Conservation (phyloP, 2,888 invertebrate species). For the Drosophila ochracea region DNA sequence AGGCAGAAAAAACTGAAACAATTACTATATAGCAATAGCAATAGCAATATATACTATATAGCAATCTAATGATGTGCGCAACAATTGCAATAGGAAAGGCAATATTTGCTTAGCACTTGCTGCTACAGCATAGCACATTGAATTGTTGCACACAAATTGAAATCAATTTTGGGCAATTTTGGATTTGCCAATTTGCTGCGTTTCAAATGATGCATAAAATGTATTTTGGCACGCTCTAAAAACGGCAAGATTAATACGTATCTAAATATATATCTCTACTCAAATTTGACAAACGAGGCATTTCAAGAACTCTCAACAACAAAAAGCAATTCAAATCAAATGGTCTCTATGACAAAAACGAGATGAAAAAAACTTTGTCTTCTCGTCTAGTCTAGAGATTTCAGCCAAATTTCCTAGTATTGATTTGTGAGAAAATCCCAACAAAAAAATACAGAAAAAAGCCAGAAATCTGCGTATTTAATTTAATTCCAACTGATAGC, state of each 20-base stretch:
- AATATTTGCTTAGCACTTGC: neutral
- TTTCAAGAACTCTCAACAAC: neutral
- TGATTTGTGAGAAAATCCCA: slow-evolving; percentile 56
- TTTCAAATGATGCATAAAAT: slow-evolving; percentile 66
- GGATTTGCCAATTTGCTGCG: neutral
- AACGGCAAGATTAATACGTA: slow-evolving; percentile 52
- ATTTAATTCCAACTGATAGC: slow-evolving; percentile 47
- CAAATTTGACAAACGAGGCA: neutral
- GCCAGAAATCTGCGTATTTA: slow-evolving; percentile 61
- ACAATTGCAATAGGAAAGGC: neutral
- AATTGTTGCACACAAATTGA: neutral
- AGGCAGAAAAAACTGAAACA: neutral
- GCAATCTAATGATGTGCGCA: neutral
- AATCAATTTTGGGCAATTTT: neutral
- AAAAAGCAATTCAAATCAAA: slow-evolving; percentile 32
- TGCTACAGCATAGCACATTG: neutral
- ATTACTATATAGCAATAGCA: neutral
- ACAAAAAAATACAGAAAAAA: neutral
- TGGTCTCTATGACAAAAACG: slow-evolving; percentile 14
- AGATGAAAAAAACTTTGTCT: slow-evolving; percentile 33
- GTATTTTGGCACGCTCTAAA: slow-evolving; percentile 68
- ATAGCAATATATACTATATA: neutral
- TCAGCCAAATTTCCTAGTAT: slow-evolving; percentile 62
- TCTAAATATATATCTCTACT: neutral
- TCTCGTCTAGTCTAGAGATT: slow-evolving; percentile 49